Base-by-base conservation (phyloP, 2,797 vertebrate genomes). In the Acrossocheilus fasciatus region DNA sequence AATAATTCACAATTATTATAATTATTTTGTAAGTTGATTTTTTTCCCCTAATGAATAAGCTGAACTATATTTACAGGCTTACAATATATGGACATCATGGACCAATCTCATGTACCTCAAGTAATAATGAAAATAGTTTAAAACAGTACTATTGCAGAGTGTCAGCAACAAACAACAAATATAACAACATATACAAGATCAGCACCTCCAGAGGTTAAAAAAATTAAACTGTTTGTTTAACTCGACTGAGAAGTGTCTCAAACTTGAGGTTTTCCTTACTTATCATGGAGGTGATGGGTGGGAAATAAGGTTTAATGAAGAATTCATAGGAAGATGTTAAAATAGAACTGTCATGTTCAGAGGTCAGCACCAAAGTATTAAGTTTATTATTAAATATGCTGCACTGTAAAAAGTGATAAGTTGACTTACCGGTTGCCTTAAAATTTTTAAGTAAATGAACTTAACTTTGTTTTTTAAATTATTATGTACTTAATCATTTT, bases 341-440 rank as follows among this genome's bases (percentile, higher is more conserved):
- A 91, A 90, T 87, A 92, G 86, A 89, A 39, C n/a, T 15, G 87
- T 86, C 87, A 83, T 83, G 82, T 90, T 86, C 89, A 4, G 88
- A 93, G 91, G 91, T 92, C 91, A 90, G 54, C 14, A 72, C 45
- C 64, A 84, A 59, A 84, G 76, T 89, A 88, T 92, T 91, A 90
- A 92, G 93, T 92, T 91, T 91, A 91, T 88, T 81, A 92, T 91
- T 88, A 91, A 92, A 91, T 92, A 89, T 72, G 89, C 74, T 88
- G 26, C 26, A 26, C 26, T 26, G 26, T 26, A 26, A 26, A 26
- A 26, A 26, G 26, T 26, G 26, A 26, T 26, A 26, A 26, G 26
- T 26, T 26, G 26, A 26, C 26, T 26, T 26, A 26, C 26, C 26
- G 1, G 26, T 26, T 26, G 26, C 26, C 26, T 26, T 26, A 26